phyloP scores from a whole-genome alignment of 2,113 vertebrate genomes.

The Rhabdomys dilectus region DNA sequence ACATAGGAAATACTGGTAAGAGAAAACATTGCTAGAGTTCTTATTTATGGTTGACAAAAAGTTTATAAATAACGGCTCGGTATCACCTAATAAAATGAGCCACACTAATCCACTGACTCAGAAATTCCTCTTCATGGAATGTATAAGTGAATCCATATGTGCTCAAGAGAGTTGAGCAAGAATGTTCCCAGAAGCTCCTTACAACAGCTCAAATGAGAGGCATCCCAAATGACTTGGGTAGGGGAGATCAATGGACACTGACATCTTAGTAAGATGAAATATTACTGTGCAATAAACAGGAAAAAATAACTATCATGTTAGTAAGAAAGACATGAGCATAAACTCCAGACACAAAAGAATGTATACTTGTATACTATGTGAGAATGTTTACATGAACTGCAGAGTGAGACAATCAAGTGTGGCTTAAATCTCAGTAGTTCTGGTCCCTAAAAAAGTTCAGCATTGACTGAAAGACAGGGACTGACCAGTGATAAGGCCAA shows the following conservation, averaged over 20 bases:
- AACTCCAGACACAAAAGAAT: neutral
- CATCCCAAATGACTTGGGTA: neutral
- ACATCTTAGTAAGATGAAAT: neutral
- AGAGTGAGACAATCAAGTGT: neutral
- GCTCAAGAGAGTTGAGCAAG: neutral
- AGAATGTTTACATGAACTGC: neutral
- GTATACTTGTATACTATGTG: neutral
- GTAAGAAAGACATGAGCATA: neutral
- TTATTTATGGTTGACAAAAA: neutral
- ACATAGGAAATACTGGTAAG: neutral
- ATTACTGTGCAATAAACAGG: neutral
- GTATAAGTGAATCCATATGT: neutral
- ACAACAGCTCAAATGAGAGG: neutral
- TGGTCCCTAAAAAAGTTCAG: neutral
- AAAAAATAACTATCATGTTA: neutral
- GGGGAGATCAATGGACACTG: neutral
- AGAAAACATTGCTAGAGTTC: neutral
- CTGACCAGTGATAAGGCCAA: neutral
- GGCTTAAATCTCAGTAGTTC: neutral
- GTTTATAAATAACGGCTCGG: neutral
- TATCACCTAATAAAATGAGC: neutral
- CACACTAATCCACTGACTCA: neutral
- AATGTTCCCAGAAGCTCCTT: neutral
- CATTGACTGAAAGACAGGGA: neutral
- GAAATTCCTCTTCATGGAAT: neutral